These are phyloP conservation scores for Lamellibrachia satsuma DNA, from an alignment of 2,888 invertebrate species.

Conservation along the genomic window DNA sequence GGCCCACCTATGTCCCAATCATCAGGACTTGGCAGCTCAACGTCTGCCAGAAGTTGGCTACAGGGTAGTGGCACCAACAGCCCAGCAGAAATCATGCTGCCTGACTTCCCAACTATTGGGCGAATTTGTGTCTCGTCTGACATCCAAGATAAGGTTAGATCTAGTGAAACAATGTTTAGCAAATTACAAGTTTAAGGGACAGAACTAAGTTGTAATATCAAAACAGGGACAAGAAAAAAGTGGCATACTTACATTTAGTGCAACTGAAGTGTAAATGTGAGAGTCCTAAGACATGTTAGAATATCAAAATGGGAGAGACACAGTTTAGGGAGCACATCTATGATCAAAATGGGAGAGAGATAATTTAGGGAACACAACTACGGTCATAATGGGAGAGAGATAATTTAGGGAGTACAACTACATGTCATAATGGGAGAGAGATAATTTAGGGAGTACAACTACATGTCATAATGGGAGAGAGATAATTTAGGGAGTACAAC, in stretches of 20 bases:
- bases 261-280: no score
- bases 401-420: no score
- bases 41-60: conserved; percentile 3
- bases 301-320: no score
- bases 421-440: no score
- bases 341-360: no score
- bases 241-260: background rate
- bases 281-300: no score
- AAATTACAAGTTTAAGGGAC: background rate
- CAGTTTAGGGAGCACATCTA: no score
- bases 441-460: no score
- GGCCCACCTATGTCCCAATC: background rate
- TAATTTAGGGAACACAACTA: no score
- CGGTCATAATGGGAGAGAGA: no score
- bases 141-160: background rate
- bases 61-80: background rate
- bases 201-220: background rate
- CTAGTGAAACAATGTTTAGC: background rate
- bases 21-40: background rate
- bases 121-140: background rate
- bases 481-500: no score
- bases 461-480: no score
- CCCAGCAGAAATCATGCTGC: background rate
- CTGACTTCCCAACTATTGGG: background rate
- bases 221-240: background rate